Percentiles rank a stretch among this genome's conserved stretches.
phyloP scores from a whole-genome alignment of 2,888 invertebrate genomes.

The Cactoblastis cactorum region DNA sequence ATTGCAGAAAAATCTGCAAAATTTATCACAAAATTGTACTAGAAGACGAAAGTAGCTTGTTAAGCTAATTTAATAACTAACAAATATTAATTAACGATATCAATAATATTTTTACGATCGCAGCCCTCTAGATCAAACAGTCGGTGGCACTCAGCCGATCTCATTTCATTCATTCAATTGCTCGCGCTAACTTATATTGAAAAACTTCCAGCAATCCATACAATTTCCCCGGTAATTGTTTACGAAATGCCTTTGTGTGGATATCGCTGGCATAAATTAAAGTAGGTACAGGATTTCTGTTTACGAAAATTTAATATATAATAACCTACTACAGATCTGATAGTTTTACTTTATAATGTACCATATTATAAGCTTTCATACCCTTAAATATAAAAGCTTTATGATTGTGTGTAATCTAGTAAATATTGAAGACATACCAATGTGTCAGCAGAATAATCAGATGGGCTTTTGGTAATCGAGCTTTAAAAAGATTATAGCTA shows the following conservation, averaged over 20 bases:
- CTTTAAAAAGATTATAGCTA: background rate
- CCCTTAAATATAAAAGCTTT: no score
- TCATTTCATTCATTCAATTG: slow-evolving; percentile 14
- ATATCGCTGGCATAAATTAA: background rate
- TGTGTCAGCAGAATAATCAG: no score
- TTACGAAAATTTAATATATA: no score
- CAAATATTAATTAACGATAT: background rate
- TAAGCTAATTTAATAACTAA: background rate
- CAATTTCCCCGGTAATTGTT: slow-evolving; percentile 19
- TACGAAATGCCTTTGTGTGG: slow-evolving; percentile 10
- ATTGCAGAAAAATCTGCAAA: no score
- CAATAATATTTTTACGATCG: background rate
- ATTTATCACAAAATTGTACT: no score
- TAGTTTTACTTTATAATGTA: no score
- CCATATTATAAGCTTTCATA: no score
- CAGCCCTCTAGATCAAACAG: slow-evolving; percentile 1
- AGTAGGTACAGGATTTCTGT: background rate
- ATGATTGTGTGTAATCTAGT: no score
- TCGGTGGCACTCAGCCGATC: background rate
- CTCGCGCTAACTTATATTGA: slow-evolving; percentile 24
- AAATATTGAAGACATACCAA: no score
- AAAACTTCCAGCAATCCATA: slow-evolving; percentile 21
- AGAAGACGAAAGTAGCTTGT: no score
- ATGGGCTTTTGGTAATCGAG: background rate
- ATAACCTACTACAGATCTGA: no score